These are phyloP conservation scores for Atrichornis clamosus DNA, from an alignment of 2,113 vertebrate species.

Conservation along the genomic window DNA sequence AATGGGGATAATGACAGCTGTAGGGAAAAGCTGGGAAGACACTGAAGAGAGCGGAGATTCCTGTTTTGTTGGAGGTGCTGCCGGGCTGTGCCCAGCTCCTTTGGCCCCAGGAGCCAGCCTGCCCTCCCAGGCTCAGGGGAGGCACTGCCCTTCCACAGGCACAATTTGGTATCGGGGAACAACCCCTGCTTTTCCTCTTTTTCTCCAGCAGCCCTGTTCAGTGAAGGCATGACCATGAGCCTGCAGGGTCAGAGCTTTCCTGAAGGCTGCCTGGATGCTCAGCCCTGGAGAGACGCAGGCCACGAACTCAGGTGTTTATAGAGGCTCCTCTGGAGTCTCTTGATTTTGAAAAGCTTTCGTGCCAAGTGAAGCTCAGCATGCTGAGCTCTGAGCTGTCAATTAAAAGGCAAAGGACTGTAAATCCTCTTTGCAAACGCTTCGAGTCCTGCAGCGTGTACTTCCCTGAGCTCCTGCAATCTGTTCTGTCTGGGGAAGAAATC, in stretches of 20 bases:
- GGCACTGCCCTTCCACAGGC: background rate
- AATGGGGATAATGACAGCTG: background rate
- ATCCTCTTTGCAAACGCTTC: background rate
- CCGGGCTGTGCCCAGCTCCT: background rate
- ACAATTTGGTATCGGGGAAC: background rate
- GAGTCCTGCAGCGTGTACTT: background rate
- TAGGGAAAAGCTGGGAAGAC: background rate
- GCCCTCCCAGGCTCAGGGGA: background rate
- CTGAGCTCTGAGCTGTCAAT: background rate
- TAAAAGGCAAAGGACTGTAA: background rate
- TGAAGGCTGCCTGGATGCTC: background rate
- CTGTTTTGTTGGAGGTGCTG: background rate
- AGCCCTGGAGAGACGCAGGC: background rate
- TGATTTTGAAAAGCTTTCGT: background rate
- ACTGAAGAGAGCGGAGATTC: fast-evolving
- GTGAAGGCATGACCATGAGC: fast-evolving
- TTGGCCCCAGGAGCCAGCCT: background rate
- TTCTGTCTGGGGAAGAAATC: fast-evolving
- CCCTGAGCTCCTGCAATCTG: background rate
- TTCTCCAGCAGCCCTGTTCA: background rate
- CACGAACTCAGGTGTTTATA: background rate
- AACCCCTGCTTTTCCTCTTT: background rate
- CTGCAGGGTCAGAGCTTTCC: fast-evolving
- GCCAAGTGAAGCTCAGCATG: fast-evolving
- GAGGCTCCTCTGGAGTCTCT: background rate